These are phyloP conservation scores for Lasioglossum villosulum DNA, from an alignment of 2,888 invertebrate genomes.

Conservation along the genomic window DNA sequence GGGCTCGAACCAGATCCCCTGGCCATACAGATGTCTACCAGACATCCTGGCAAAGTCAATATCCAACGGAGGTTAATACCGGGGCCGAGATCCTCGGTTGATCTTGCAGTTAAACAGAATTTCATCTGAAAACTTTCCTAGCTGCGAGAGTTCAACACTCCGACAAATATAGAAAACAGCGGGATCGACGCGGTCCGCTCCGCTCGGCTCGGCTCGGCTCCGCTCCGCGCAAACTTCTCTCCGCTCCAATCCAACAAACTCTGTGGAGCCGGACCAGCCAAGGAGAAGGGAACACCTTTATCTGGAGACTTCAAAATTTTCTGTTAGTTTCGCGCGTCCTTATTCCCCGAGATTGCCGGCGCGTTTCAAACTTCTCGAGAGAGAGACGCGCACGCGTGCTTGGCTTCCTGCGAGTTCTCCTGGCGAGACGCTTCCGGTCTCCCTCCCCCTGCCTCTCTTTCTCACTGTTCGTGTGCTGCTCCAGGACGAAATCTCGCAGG, in stretches of 20 bases:
- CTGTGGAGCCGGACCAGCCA: not conserved
- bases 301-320: slow-evolving; percentile 61
- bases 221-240: not conserved
- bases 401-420: slow-evolving; percentile 10
- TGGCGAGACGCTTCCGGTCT: slow-evolving; percentile 18
- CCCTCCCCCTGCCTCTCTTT: not conserved
- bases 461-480: not conserved
- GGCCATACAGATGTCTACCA: slow-evolving; percentile 21
- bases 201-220: not conserved
- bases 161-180: slow-evolving; percentile 54
- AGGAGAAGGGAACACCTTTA: slow-evolving; percentile 35
- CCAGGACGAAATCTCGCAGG: slow-evolving; percentile 58
- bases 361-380: slow-evolving; percentile 52
- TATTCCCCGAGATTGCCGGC: slow-evolving; percentile 49
- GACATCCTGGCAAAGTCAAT: slow-evolving; percentile 48
- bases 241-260: slow-evolving; percentile 7
- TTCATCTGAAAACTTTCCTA: slow-evolving; percentile 50
- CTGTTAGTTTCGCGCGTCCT: slow-evolving; percentile 50
- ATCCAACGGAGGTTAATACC: slow-evolving; percentile 45
- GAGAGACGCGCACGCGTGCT: slow-evolving; percentile 6
- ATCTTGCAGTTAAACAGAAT: slow-evolving; percentile 57
- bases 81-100: slow-evolving; percentile 46
- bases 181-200: not conserved
- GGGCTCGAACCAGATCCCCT: not conserved
- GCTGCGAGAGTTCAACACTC: slow-evolving; percentile 40